Base-by-base conservation (phyloP, 1,140 invertebrate genomes). In the Euglossa dilemma region DNA sequence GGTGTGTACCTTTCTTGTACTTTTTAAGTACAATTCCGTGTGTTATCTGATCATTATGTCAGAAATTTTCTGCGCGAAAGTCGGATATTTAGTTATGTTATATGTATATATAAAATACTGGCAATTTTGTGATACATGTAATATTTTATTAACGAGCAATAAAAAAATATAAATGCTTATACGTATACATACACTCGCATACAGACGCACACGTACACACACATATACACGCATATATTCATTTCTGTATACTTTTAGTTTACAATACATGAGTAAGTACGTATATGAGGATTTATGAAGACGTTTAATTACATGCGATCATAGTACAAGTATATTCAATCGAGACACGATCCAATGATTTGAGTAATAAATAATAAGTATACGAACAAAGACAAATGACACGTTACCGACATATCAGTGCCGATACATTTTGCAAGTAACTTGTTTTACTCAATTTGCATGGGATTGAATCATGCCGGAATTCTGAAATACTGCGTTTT, bases 151-250 rank as follows among this genome's bases (percentile, higher is more conserved):
- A 87, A 81, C 18, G 61, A 87, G 25, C 71, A 74, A 87, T 87
- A 84, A 54, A 88, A 87, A 88, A 85, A 78, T 88, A 87, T 85
- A 84, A 87, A 88, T 88, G 85, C 23, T 50, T 84, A 72, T 63
- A 67, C 61, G 57, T 80, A 80, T 66, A 56, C 70, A 56, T 72
- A 23, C 14, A 63, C 36, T 2, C 4, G 4, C 36, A 36, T 4
- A 36, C 36, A 36, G 1, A n/a, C 14, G 9, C 7, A 6, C 23
- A 11, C 45, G 16, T 25, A 50, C n/a, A 69, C 12, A 20, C 8
- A 52, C 28, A 52, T 8, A 28, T 16, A 73, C 12, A 36, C 43
- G 73, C 43, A 73, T 43, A 64, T 20, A 67, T n/a, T 36, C 45
- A 28, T 79, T 70, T 45, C 25, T 79, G 28, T 63, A 36, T 63